Base-by-base conservation (phyloP, 2,113 vertebrate species). In the Brevimyrus niger region DNA sequence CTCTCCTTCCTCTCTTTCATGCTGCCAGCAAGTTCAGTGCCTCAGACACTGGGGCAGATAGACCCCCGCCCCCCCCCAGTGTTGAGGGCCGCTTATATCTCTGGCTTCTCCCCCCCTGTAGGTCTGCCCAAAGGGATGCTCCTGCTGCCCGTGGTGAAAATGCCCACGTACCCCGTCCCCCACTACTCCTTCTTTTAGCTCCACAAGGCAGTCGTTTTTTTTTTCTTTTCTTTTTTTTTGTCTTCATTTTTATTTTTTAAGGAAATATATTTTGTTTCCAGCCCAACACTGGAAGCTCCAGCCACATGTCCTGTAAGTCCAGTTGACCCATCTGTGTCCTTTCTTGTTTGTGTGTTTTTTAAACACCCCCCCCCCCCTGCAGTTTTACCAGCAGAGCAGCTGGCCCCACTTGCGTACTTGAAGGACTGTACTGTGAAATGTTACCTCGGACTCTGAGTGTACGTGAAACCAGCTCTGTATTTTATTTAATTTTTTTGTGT, bases 111-210 rank as follows among this genome's bases (percentile, higher is more conserved):
- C 98, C 96, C 98, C 96, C 98, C 95, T 97, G 96, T 96, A 99
- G 98, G 98, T 98, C 97, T 99, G 94, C 98, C 98, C 97, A 99
- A 99, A 97, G 98, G 98, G 98, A 99, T 99, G 98, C 96, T 99
- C 97, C 98, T 99, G 97, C 98, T 99, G 95, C 98, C 98, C 95
- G 96, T 99, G 97, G 98, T 99, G 98, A 99, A 99, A 97, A 96
- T 99, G 94, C 98, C 98, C 94, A 95, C 97, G 96, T 99, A 98
- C 95, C 97, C 98, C 94, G 94, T 99, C 95, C 97, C 98, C 94
- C 98, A 98, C 96, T 99, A 98, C 96, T 98, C 97, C 94, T 99
- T 99, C 97, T 99, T 99, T 99, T 99, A 99, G 61, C 85, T 15
- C 50, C 48, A 87, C 48, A 35, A 10, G 50, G 50, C 7, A 35